Evolutionary conservation across 2,113 vertebrate species (phyloP).

Genomic region (Vimba vimba): DNA sequence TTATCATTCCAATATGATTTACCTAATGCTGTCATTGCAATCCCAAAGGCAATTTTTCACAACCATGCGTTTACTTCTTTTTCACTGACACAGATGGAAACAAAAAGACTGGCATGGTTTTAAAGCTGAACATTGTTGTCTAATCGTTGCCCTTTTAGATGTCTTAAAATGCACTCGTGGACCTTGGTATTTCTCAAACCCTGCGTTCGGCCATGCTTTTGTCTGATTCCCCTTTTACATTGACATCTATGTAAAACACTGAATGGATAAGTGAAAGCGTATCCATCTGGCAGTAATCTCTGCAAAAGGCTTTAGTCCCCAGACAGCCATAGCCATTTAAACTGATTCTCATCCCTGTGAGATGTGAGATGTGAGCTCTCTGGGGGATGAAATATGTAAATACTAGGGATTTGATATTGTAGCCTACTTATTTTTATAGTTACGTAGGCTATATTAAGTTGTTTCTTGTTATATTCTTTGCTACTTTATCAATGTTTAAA

Average conservation of each 20-base stretch:
- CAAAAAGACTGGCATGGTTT: no score
- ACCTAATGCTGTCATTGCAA: no score
- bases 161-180: no score
- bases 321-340: slow-evolving; percentile 11
- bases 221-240: neutral
- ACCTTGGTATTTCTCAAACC: no score
- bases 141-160: no score
- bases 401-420: neutral
- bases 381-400: neutral
- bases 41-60: no score
- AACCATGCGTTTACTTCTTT: no score
- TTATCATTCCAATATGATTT: no score
- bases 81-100: no score
- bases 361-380: slow-evolving; percentile 7
- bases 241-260: neutral
- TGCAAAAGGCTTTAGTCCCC: neutral
- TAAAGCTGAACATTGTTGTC: no score
- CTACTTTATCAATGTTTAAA: neutral
- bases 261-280: neutral
- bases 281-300: slow-evolving; percentile 13
- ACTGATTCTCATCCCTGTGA: neutral
- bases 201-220: no score
- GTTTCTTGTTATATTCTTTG: neutral
- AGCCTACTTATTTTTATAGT: neutral
- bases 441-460: neutral